Base-by-base conservation (phyloP, 2,113 vertebrate genomes). In the Phyllopteryx taeniolatus region DNA sequence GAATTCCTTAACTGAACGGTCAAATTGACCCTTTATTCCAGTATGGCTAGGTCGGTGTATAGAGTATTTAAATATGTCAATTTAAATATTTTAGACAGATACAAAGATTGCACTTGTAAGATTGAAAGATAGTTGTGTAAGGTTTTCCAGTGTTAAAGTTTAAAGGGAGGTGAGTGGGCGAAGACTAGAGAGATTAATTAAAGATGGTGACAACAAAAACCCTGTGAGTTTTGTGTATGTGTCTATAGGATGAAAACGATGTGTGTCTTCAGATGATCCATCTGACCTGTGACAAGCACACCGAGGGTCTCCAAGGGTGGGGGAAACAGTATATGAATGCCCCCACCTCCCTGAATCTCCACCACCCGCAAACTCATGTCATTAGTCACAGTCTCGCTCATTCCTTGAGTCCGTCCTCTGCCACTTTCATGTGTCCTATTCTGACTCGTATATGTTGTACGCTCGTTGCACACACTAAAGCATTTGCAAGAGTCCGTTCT, bases 291-390 rank as follows among this genome's bases (percentile, higher is more conserved):
- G 81, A 80, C 83, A 85, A 78, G 85, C 80, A 79, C 69, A 75
- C 87, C 81, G 78, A 71, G 80, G 67, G 68, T 82, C 87, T 82
- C 83, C 77, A 83, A 82, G 76, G 83, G 84, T 83, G 82, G 84
- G 71, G 85, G 86, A 83, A 87, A 86, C 87, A 82, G 83, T 88
- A 89, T 83, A 84, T 81, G 85, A 82, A 85, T 70, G 81, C 35
- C 35, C 4, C 35, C 35, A 83, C 79, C 67, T 7, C 20, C 33
- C 47, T 15, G 35, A 33, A 47, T 81, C 84, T 81, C 77, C 83
- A 72, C 63, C 77, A 72, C 63, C 78, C 79, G 72, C 85, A 72
- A 82, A 81, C 82, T 62, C 67, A 22, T 59, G 79, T 46, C 79
- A 84, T 85, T 86, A 85, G 75, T 86, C 86, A 85, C 83, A 77